These are phyloP conservation scores for Drosophila ercepeae DNA, from an alignment of 1,140 invertebrate genomes.

Conservation along the genomic window DNA sequence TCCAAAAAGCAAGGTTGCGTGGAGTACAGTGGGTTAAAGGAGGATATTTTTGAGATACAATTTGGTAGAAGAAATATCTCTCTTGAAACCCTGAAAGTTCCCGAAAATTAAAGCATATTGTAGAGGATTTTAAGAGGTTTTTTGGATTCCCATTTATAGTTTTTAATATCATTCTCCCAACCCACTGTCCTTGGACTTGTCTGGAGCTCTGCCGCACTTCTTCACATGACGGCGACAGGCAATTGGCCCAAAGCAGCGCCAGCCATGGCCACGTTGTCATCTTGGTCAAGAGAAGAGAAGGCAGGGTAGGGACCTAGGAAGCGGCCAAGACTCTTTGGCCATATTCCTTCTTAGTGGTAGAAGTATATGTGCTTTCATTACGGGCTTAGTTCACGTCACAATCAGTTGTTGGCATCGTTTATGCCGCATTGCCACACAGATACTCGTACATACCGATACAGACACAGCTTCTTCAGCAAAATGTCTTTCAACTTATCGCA, in stretches of 20 bases:
- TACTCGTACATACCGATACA: slow-evolving; percentile 27
- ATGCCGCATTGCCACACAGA: slow-evolving; percentile 71
- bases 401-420: slow-evolving; percentile 83
- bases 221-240: slow-evolving; percentile 64
- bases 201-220: slow-evolving; percentile 42
- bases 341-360: slow-evolving; percentile 23
- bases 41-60: background rate
- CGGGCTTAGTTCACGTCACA: slow-evolving; percentile 82
- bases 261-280: slow-evolving; percentile 65
- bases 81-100: no score
- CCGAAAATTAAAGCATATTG: no score
- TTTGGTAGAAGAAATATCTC: no score
- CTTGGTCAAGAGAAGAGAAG: slow-evolving; percentile 30
- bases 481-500: slow-evolving; percentile 78
- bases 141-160: no score
- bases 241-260: slow-evolving; percentile 71
- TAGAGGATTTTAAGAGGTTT: no score
- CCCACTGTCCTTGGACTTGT: slow-evolving; percentile 34
- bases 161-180: background rate
- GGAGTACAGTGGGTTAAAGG: slow-evolving; percentile 29
- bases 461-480: slow-evolving; percentile 72
- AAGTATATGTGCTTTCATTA: slow-evolving; percentile 78
- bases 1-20: slow-evolving; percentile 24
- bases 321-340: no score
- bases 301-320: no score